These are phyloP conservation scores for Leptinotarsa undecemlineata DNA, from an alignment of 1,140 invertebrate genomes.

Conservation along the genomic window DNA sequence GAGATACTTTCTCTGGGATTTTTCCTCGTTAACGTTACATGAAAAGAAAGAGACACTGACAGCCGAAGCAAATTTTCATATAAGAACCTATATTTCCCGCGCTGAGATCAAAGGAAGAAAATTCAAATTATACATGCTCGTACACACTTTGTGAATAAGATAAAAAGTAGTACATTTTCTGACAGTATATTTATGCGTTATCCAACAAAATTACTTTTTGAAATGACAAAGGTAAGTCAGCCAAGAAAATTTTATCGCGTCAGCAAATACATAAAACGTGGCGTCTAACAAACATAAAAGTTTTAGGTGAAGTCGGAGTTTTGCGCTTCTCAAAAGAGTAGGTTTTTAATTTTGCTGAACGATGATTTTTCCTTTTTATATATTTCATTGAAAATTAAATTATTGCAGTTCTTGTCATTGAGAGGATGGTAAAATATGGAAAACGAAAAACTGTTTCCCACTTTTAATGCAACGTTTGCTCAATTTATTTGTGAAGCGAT, in stretches of 20 bases:
- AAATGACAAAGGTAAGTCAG: slow-evolving; percentile 6
- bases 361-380: background rate
- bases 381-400: too few relatives aligned
- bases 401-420: too few relatives aligned
- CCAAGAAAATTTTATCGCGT: background rate
- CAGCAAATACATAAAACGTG: slow-evolving; percentile 8
- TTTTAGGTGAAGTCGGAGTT: background rate
- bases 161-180: background rate
- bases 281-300: background rate
- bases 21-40: too few relatives aligned
- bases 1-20: too few relatives aligned
- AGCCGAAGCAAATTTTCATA: too few relatives aligned
- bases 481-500: too few relatives aligned
- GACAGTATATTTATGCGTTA: background rate
- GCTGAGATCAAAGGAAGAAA: background rate
- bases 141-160: background rate
- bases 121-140: background rate
- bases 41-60: too few relatives aligned
- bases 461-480: too few relatives aligned
- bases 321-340: background rate
- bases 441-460: too few relatives aligned
- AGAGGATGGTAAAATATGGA: too few relatives aligned
- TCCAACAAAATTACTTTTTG: background rate
- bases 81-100: background rate
- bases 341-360: background rate